Base-by-base conservation (phyloP, 1,140 invertebrate species). In the Neoseiulus cucumeris region DNA sequence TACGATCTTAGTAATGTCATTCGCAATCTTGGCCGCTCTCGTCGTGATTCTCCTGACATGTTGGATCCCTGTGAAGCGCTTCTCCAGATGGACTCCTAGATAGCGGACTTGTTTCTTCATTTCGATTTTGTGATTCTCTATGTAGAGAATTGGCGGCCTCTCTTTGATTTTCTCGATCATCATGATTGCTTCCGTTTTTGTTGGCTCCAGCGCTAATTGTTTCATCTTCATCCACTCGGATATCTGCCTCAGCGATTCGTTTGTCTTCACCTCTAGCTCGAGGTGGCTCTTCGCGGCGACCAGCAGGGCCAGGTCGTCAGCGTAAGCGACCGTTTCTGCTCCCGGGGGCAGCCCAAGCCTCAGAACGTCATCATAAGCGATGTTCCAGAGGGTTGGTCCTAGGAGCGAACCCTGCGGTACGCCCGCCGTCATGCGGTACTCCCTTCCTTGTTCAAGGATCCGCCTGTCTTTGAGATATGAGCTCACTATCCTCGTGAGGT, bases 281-380 rank as follows among this genome's bases (percentile, higher is more conserved):
- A 65, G 7, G 7, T 17, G 7, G 17, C 39, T 25, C 39, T 41
- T 65, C n/a, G 28, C 64, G 5, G 64, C 33, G 20, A 42, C 33
- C 41, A 65, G 64, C 22, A 65, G 22, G 33, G 44, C 39, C 2
- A 42, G 64, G 30, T 65, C 64, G 44, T 65, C 64, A 7, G 64
- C 64, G n/a, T 33, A 66, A 5, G 44, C 65, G 33, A 66, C 12
- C 4, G 12, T 51, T 28, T 17, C 2, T 4, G 29, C 65, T 22
- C 45, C 45, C 45, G 4, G 4, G 4, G 45, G 45, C 14, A 47
- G 45, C 45, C 4, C 4, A 6, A 14, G 4, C 45, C 28, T 4
- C 45, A 47, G 45, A 4, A 47, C 45, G 4, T 14, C 45, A 14
- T 47, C 33, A 9, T 39, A 39, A 6, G 33, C 33, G 4, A 39